Percentiles rank a stretch among this genome's conserved stretches.
Evolutionary conservation across 2,113 vertebrate genomes (phyloP).

Genomic region (Procavia capensis): DNA sequence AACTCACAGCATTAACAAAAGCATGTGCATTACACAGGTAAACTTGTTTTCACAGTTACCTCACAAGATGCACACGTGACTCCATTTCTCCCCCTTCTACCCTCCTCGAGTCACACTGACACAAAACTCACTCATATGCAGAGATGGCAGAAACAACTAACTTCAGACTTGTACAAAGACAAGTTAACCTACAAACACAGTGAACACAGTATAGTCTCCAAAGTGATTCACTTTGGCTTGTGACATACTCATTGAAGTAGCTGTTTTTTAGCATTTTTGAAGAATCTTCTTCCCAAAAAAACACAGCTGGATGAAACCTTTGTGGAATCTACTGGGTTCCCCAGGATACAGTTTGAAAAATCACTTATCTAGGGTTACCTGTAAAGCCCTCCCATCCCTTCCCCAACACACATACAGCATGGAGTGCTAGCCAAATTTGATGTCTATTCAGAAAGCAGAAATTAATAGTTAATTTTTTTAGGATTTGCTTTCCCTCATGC

Average conservation of each 20-base stretch:
- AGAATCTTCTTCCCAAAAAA: background rate
- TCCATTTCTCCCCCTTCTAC: no score
- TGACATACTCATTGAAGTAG: background rate
- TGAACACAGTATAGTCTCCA: background rate
- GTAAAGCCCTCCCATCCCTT: background rate
- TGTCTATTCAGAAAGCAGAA: background rate
- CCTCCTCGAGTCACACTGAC: background rate
- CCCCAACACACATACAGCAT: accelerated
- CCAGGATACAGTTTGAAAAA: background rate
- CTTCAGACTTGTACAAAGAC: no score
- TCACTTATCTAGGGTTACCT: background rate
- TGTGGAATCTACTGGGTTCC: background rate
- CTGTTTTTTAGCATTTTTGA: background rate
- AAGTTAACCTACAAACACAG: no score
- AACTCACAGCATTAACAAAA: no score
- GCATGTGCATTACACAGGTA: no score
- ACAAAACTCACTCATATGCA: background rate
- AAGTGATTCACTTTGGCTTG: background rate
- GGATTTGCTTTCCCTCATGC: background rate
- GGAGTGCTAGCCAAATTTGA: background rate
- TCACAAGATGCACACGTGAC: background rate
- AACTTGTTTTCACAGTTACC: no score
- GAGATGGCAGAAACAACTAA: no score
- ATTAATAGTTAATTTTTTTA: background rate
- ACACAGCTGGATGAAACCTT: background rate